Evolutionary conservation across 1,140 invertebrate genomes (phyloP), one percentile per base, ranked within the genome.

Genomic region (Aphelenchoides avenae): DNA sequence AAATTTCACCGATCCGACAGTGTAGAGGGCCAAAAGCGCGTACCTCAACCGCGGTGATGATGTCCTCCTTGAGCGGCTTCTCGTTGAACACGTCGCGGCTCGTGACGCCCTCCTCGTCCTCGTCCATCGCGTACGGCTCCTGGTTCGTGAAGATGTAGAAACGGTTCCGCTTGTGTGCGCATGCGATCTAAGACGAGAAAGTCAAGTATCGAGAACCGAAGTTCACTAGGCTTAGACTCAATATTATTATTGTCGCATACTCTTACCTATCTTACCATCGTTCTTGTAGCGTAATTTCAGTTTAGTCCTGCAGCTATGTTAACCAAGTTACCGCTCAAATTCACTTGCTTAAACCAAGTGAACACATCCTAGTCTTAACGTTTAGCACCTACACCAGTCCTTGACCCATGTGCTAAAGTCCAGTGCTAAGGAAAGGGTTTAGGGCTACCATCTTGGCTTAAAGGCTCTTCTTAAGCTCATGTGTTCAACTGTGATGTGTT

Each of bases 21-120:
- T 42, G 22, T 37, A 55, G 39, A 57, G 39, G 22, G 37, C 22
- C 20, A 56, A 57, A 49, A 37, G 47, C 48, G 13, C 34, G 33
- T 56, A 87, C 86, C 77, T 95, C 92, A 0, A 91, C 93, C 0
- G 92, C 90, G 0, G 94, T 89, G 57, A 98, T 89, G 42, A 94
- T 90, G 67, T 99, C 94, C 79, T 99, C 95, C 76, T 97, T 97
- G 0, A 89, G 89, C 1, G 95, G 95, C 75, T 93, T 95, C 77
- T 99, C 95, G 78, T 99, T 99, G 76, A 97, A 97, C 5, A 99
- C 84, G 78, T 98, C 93, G 64, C 93, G 80, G 13, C 85, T 85
- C 65, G 91, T 88, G n/a, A 82, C 83, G 68, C 84, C 89, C 58
- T 90, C 88, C 83, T 31, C 89, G 80, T 55, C 85, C 80, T 72